Evolutionary conservation across 2,888 invertebrate genomes (phyloP), one percentile per base, ranked within the genome.

Genomic region (Nasonia oneida): DNA sequence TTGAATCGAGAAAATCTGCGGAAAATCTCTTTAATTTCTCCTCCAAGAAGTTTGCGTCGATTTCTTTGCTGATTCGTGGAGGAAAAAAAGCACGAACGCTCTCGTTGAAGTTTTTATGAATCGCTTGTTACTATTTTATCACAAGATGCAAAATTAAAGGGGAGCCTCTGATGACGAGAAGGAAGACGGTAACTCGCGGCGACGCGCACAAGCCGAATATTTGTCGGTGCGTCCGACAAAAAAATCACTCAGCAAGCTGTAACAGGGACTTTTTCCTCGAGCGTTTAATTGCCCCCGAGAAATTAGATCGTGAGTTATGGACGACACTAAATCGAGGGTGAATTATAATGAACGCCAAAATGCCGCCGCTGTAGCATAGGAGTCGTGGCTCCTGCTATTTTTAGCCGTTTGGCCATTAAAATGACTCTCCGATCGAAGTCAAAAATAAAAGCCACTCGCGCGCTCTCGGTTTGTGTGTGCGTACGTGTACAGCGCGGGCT

Each of bases 291-390:
- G 87, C 86, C 82, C 86, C 47, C 29, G 80, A 86, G 84, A 84
- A 87, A 87, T 84, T 86, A 85, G 86, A 86, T 86, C n/a, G 84
- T 87, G 87, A 87, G 64, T 87, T 86, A 87, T 84, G 33, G 71
- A 84, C 83, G 70, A 81, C 42, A 87, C 83, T 87, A 87, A 87
- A 87, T 86, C 39, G 87, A 84, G 87, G 84, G 80, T 84, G 86
- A 87, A 86, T 87, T 84, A 86, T 87, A 86, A 87, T 84, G 84
- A 87, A 79, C 77, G 73, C 78, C 71, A 76, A 83, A 86, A 83
- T 39, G 80, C 61, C 71, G 64, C 71, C 61, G 47, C 71, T 15
- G 33, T 33, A 33, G 33, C 10, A 42, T 33, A 33, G 70, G 14
- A 33, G 29, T 37, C n/a, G 3, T 10, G 71, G 39, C 18, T 61